Base-by-base conservation (phyloP, 1,140 invertebrate species). In the Cecropterus lyciades region DNA sequence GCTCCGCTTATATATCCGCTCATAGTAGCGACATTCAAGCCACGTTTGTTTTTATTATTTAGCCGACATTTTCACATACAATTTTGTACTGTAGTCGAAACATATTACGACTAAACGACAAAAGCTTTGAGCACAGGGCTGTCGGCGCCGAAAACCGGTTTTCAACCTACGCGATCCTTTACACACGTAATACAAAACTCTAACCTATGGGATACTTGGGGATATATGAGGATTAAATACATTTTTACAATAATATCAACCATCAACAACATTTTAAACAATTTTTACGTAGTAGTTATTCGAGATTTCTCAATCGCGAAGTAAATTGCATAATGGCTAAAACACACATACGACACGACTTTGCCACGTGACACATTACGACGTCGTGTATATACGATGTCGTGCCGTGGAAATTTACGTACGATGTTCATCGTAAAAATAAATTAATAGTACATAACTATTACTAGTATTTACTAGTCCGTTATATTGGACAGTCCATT, bases 241-340 rank as follows among this genome's bases (percentile, higher is more conserved):
- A 81, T 83, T 84, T 85, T 80, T 84, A 84, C 80, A 82, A 78
- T 52, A 77, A 82, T 80, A 80, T 86, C 80, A 87, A 89, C 73
- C 79, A 64, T 89, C 73, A 87, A 89, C 85, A 89, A 87, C 78
- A 71, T 80, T 75, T 77, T 72, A 72, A 84, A 81, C 72, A 77
- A 79, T 77, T 75, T 63, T 67, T 56, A 59, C 56, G 42, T 55
- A 24, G 5, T 1, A 24, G n/a, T n/a, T n/a, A n/a, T 24, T 3
- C 20, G 20, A 5, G 20, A 24, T 24, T 5, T 1, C 20, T 24
- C 5, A 5, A 24, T 24, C 20, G 20, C 20, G 20, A 24, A 24
- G 5, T 1, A 24, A 24, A 24, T 5, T 24, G 20, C 20, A 24
- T 24, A 24, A 3, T 1, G 5, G 20, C 20, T 24, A 24, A 24